A percentile compares a stretch with the other conserved stretches of the same genome.
Evolutionary conservation across 2,113 vertebrate species (phyloP).

Genomic region (Rhinolophus ferrumequinum): DNA sequence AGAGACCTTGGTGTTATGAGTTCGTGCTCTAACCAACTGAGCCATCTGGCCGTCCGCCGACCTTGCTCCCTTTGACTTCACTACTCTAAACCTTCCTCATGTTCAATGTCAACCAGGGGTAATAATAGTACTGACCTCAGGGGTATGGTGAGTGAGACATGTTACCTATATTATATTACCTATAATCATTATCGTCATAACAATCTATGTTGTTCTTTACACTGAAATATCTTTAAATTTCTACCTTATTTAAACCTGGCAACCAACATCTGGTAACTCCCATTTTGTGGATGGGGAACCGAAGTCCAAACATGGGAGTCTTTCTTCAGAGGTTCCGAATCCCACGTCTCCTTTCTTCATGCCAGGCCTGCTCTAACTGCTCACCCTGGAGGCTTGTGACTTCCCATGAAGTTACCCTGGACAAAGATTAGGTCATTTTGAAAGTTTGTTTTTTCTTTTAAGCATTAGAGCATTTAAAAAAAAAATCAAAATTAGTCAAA

Average conservation of each 20-base stretch:
- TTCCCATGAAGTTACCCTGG: conserved; percentile 76
- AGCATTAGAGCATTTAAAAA: conserved; percentile 61
- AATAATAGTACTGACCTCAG: not conserved
- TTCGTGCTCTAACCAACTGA: no score
- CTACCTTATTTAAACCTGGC: not conserved
- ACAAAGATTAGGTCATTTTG: conserved; percentile 78
- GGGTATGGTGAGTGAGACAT: not conserved
- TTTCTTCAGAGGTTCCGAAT: not conserved
- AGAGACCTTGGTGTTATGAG: no score
- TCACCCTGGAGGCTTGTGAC: not conserved
- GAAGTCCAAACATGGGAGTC: no score
- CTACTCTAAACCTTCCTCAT: not conserved
- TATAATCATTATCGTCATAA: not conserved
- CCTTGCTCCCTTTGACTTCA: no score
- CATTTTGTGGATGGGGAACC: not conserved
- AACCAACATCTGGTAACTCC: not conserved
- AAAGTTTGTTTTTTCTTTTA: conserved; percentile 79
- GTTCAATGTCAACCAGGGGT: not conserved
- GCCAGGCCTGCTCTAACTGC: not conserved
- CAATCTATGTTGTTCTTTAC: not conserved
- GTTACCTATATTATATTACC: not conserved
- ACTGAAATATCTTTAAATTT: not conserved
- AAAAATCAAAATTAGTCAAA: conserved; percentile 82
- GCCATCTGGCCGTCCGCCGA: no score
- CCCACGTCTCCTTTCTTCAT: not conserved